These are phyloP conservation scores for Talpa occidentalis DNA, from an alignment of 2,113 vertebrate genomes.

Conservation along the genomic window DNA sequence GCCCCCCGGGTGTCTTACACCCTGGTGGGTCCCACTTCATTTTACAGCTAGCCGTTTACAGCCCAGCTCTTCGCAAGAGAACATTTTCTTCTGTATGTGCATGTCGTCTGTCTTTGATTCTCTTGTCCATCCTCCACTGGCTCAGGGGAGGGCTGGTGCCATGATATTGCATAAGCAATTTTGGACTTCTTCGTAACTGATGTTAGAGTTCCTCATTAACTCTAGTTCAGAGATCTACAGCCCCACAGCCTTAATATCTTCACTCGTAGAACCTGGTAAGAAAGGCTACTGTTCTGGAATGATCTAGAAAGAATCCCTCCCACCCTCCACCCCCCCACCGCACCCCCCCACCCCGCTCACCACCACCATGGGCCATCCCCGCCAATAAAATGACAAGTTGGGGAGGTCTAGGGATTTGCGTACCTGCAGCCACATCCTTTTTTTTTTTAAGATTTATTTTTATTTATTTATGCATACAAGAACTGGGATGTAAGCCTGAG, in stretches of 20 bases:
- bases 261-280: neutral
- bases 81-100: neutral
- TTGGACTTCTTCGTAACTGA: neutral
- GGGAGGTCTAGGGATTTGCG: neutral
- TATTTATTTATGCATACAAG: too few relatives aligned
- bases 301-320: too few relatives aligned
- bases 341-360: neutral
- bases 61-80: neutral
- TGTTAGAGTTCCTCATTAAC: neutral
- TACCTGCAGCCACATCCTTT: neutral
- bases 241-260: neutral
- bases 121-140: neutral
- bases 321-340: too few relatives aligned
- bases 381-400: neutral
- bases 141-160: neutral
- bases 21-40: neutral
- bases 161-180: neutral
- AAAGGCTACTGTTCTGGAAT: neutral
- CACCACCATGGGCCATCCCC: too few relatives aligned
- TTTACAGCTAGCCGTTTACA: neutral
- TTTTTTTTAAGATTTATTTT: too few relatives aligned
- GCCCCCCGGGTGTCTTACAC: neutral
- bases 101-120: neutral
- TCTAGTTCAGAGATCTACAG: neutral
- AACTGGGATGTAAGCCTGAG: too few relatives aligned